A percentile compares a stretch with the other conserved stretches of the same genome.
phyloP scores from a whole-genome alignment of 2,113 vertebrate genomes.

The Odontophorus gujanensis region DNA sequence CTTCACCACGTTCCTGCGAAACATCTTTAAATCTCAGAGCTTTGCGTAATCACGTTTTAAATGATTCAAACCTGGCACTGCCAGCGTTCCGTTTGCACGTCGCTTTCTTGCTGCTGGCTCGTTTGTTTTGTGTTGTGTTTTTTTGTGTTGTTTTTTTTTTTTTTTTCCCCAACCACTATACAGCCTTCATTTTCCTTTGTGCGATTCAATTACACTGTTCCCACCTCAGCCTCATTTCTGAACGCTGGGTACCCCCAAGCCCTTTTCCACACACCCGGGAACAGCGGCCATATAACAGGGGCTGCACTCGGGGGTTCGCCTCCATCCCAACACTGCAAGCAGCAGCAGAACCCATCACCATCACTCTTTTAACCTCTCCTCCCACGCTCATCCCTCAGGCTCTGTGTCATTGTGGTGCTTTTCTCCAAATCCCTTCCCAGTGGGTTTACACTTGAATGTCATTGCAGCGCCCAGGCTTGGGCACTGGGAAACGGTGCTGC shows the following conservation, averaged over 20 bases:
- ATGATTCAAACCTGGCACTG: slow-evolving; percentile 17
- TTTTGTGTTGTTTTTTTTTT: background rate
- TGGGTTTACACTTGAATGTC: background rate
- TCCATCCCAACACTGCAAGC: background rate
- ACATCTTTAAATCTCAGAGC: background rate
- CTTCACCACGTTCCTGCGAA: background rate
- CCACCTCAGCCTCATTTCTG: background rate
- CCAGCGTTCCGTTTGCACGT: background rate
- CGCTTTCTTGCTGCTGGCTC: background rate
- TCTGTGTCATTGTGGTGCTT: background rate
- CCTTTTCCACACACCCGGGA: background rate
- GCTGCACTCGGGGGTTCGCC: background rate
- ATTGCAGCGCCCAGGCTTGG: background rate
- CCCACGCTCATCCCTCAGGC: background rate
- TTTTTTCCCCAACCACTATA: background rate
- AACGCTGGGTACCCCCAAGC: background rate
- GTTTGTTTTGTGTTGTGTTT: background rate
- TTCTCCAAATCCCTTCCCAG: slow-evolving; percentile 20
- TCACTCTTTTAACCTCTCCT: background rate
- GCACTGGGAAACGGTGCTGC: background rate
- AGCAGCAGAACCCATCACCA: background rate
- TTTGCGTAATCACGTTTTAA: background rate
- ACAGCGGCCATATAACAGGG: background rate
- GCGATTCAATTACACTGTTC: background rate
- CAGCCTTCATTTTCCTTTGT: slow-evolving; percentile 15